phyloP scores from a whole-genome alignment of 2,797 vertebrate species.

The Poeciliopsis turneri region DNA sequence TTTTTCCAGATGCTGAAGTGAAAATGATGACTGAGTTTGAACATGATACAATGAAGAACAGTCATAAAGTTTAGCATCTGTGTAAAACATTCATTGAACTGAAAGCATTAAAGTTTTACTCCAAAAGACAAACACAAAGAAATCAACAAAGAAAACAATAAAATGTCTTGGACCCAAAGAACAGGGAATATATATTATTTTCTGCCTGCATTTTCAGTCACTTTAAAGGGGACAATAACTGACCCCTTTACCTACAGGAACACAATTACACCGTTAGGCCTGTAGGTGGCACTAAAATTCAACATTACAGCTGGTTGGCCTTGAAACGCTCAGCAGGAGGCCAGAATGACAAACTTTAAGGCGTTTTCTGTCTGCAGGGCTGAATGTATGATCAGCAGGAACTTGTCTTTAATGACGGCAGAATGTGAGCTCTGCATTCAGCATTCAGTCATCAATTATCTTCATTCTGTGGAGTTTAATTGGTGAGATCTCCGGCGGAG shows the following conservation, averaged over 20 bases:
- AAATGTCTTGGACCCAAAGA: not conserved
- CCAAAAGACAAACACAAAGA: not conserved
- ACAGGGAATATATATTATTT: not conserved
- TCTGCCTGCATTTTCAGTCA: not conserved
- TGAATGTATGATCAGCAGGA: constrained; percentile 48
- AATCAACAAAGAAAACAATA: not conserved
- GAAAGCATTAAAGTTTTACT: not conserved
- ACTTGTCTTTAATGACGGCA: constrained; percentile 17
- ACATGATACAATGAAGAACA: not conserved
- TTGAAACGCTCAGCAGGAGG: constrained; percentile 14
- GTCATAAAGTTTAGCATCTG: not conserved
- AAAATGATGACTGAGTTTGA: not conserved
- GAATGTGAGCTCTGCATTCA: constrained; percentile 28
- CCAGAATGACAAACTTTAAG: constrained; percentile 45
- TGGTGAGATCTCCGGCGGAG: constrained; percentile 49
- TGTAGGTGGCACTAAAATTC: constrained; percentile 52
- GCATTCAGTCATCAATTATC: constrained; percentile 12
- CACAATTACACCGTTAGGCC: constrained; percentile 5
- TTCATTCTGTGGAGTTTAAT: constrained; percentile 58
- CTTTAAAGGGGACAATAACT: not conserved
- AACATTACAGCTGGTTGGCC: constrained; percentile 3
- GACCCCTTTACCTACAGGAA: not conserved
- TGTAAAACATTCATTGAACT: not conserved
- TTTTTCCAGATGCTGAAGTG: not conserved
- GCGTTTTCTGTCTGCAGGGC: constrained; percentile 46